Evolutionary conservation across 2,113 vertebrate genomes (phyloP).

Genomic region (Oreochromis aureus): DNA sequence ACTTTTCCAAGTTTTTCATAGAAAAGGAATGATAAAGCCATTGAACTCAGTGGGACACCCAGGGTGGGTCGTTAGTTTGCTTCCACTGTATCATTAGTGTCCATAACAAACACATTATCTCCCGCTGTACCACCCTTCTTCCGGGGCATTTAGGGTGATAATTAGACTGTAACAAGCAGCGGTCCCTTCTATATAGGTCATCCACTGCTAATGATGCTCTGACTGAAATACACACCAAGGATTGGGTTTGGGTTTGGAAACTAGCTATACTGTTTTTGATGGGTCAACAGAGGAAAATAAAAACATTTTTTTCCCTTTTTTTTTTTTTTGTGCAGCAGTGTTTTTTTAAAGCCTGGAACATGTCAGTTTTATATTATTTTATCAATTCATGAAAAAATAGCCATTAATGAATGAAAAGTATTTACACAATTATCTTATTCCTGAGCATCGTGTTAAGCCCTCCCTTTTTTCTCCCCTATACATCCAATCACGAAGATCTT

Average conservation of each 20-base stretch:
- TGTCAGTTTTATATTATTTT: background rate
- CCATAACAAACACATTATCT: slow-evolving; percentile 68
- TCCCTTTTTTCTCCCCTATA: background rate
- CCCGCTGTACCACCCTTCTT: slow-evolving; percentile 34
- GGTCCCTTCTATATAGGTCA: slow-evolving; percentile 47
- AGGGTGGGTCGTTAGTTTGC: slow-evolving; percentile 47
- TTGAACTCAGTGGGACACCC: slow-evolving; percentile 34
- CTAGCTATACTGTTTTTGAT: background rate
- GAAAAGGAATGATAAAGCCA: background rate
- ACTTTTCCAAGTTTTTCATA: slow-evolving; percentile 1
- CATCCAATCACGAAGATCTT: background rate
- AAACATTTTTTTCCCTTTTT: rapidly evolving
- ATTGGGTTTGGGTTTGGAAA: background rate
- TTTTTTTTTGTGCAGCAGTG: background rate
- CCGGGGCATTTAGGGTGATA: slow-evolving; percentile 57
- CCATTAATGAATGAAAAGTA: background rate
- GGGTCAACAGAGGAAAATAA: background rate
- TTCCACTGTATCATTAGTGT: slow-evolving; percentile 55
- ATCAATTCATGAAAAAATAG: background rate
- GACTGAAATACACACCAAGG: background rate
- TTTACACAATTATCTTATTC: background rate
- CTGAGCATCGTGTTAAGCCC: background rate
- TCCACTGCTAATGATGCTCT: slow-evolving; percentile 32
- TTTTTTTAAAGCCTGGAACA: background rate
- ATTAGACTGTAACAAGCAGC: slow-evolving; percentile 62